These are phyloP conservation scores for Fulmarus glacialis DNA, from an alignment of 2,113 vertebrate species.

Conservation along the genomic window DNA sequence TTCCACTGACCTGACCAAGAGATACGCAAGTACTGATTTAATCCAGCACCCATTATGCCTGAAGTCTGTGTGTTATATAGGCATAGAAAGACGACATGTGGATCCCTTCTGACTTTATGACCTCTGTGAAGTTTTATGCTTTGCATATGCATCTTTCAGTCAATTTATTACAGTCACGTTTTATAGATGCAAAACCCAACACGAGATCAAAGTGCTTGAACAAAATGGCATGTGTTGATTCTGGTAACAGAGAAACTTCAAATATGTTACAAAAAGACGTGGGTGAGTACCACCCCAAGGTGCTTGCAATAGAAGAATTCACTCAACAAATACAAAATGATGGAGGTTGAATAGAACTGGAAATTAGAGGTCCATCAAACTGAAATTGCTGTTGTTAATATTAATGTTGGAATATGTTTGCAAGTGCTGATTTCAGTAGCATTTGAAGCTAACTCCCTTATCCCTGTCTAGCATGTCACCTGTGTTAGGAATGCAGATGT, in stretches of 20 bases:
- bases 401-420: not conserved
- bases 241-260: not conserved
- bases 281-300: not conserved
- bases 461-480: not conserved
- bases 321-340: not conserved
- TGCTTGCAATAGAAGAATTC: not conserved
- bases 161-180: not conserved
- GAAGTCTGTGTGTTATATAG: not conserved
- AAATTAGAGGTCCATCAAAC: not conserved
- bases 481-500: not conserved
- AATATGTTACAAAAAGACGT: not conserved
- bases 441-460: not conserved
- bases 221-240: not conserved
- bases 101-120: not conserved
- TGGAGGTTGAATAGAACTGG: not conserved
- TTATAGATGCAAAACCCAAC: not conserved
- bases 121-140: not conserved
- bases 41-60: not conserved
- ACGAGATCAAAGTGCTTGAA: not conserved
- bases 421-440: not conserved
- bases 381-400: not conserved
- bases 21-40: not conserved
- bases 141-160: not conserved
- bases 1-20: not conserved
- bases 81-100: not conserved